Base-by-base conservation (phyloP, 2,888 invertebrate genomes). In the Chalcosyrphus nemorum region DNA sequence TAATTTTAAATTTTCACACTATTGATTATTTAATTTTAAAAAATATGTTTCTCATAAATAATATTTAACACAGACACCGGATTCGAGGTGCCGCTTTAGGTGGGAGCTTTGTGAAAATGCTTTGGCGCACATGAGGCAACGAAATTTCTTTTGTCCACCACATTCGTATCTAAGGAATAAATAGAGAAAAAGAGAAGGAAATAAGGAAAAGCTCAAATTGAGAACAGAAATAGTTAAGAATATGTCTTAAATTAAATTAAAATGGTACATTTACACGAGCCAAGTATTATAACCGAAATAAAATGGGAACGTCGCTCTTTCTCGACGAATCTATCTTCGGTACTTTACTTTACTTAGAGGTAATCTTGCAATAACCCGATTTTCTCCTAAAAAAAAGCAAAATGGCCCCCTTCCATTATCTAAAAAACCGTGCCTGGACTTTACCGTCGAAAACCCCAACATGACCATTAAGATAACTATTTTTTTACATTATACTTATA, bases 51-150 rank as follows among this genome's bases (percentile, higher is more conserved):
- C 91, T 91, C 91, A 92, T 91, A 92, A 91, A 90, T 91, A 92
- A 89, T 91, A 92, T 91, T 92, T 92, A 87, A 91, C 90, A 90
- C 92, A 92, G 88, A 92, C 92, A 89, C 92, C 92, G 86, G 92
- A 92, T 86, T 92, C 91, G 80, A 94, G 91, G 90, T 94, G 94
- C 86, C 93, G 92, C 86, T 92, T 93, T 88, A 94, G 92, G 77
- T 94, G 94, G 89, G 94, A 94, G 91, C 94, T 95, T 92, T 95
- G 94, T 72, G 95, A 94, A 91, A 94, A 95, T 88, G 92, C 93
- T 90, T 93, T 93, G 77, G 92, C 93, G 90, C 95, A 95, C 86
- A 92, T 90, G 87, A 93, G 93, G 91, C 95, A 95, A 81, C 91
- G 92, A 89, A 95, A 95, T 91, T 94, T 94, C 71, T 94, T 94